Conservation (phyloP, 2,797 vertebrate genomes). For the Phyllotis vaccarum region DNA sequence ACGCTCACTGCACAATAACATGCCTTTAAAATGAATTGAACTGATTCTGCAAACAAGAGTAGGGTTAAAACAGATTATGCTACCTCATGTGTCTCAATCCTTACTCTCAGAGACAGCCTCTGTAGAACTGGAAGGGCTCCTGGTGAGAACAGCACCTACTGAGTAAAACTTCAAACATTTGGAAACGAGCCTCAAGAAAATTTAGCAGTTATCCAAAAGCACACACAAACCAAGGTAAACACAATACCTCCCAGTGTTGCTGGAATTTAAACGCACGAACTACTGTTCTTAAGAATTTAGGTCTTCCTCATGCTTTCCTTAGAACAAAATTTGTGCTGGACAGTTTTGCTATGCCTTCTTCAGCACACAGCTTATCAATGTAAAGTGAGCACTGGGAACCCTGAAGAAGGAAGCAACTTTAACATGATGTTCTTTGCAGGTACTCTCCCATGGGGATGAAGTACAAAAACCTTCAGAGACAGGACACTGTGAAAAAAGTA, state of each 20-base stretch:
- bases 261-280: neutral
- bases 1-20: conserved; percentile 40
- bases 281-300: neutral
- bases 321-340: neutral
- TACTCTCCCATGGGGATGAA: neutral
- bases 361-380: neutral
- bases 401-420: neutral
- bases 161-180: conserved; percentile 42
- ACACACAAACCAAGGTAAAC: conserved; percentile 19
- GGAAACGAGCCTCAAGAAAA: conserved; percentile 42
- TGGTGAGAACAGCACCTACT: conserved; percentile 1
- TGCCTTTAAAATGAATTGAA: conserved; percentile 47
- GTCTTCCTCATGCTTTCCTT: neutral
- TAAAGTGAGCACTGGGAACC: neutral
- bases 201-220: neutral
- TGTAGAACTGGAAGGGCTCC: neutral
- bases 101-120: conserved; percentile 32
- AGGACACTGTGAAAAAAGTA: neutral
- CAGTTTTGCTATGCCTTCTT: neutral
- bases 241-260: neutral
- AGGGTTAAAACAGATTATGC: conserved; percentile 59
- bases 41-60: conserved; percentile 34
- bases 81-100: conserved; percentile 40
- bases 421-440: neutral
- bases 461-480: neutral